Percentiles rank a stretch among this genome's conserved stretches.
phyloP scores from a whole-genome alignment of 2,113 vertebrate species.

The Haemorhous mexicanus region DNA sequence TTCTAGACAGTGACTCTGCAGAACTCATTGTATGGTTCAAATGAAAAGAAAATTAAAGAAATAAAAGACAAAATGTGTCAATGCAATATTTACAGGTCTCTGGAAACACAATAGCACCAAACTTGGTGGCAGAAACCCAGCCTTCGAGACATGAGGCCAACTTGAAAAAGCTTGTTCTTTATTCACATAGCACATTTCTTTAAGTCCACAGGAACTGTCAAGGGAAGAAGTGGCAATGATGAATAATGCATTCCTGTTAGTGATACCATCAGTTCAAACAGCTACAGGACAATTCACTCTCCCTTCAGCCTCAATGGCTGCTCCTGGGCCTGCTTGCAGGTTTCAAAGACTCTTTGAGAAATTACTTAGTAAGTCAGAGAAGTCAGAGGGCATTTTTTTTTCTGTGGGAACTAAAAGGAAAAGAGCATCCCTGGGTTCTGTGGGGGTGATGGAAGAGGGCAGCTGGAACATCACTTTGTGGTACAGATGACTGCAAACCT shows the following conservation, averaged over 20 bases:
- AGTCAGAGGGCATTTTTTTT: background rate
- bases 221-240: slow-evolving; percentile 16
- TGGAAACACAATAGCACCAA: background rate
- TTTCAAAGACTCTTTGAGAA: slow-evolving; percentile 10
- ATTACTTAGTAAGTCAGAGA: background rate
- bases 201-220: background rate
- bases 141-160: background rate
- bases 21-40: background rate
- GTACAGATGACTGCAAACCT: background rate
- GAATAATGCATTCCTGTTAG: slow-evolving; percentile 39
- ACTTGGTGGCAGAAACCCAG: background rate
- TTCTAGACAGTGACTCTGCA: background rate
- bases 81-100: background rate
- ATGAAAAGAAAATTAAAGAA: background rate
- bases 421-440: background rate
- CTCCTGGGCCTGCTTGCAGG: background rate
- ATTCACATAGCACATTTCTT: slow-evolving; percentile 37
- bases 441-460: background rate
- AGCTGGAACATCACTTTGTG: background rate
- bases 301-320: background rate
- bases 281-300: background rate
- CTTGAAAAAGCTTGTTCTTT: slow-evolving; percentile 18
- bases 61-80: background rate
- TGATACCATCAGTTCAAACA: slow-evolving; percentile 3
- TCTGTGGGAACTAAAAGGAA: background rate